Evolutionary conservation across 2,113 vertebrate genomes (phyloP).

Genomic region (Monopterus albus): DNA sequence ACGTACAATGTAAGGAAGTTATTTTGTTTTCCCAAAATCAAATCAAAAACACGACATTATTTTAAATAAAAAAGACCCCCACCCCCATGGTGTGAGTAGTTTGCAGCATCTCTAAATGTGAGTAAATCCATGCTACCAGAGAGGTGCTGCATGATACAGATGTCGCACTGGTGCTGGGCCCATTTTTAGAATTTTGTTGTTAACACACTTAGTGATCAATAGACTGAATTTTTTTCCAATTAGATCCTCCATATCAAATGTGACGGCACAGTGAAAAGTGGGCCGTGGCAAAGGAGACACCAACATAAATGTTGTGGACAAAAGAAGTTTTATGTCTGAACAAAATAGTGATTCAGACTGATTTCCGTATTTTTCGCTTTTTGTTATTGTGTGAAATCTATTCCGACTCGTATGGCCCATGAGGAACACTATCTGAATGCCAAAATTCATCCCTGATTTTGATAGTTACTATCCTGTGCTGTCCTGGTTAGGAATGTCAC

Average conservation of each 20-base stretch:
- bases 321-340: constrained; percentile 60
- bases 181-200: constrained; percentile 67
- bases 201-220: constrained; percentile 69
- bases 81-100: no score
- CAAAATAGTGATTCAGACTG: constrained; percentile 63
- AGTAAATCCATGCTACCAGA: constrained; percentile 42
- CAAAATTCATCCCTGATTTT: constrained; percentile 15
- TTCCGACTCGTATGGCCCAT: neutral
- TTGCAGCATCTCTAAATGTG: no score
- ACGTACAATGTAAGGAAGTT: neutral
- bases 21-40: no score
- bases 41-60: no score
- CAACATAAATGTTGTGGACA: constrained; percentile 80
- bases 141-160: constrained; percentile 49
- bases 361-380: neutral
- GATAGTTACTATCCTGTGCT: constrained; percentile 21
- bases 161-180: constrained; percentile 46
- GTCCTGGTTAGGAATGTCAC: constrained; percentile 48
- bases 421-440: constrained; percentile 3
- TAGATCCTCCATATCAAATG: constrained; percentile 84
- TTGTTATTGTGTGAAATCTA: constrained; percentile 52
- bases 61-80: no score
- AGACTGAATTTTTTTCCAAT: constrained; percentile 82
- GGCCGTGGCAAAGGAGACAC: constrained; percentile 82
- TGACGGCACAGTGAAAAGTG: constrained; percentile 79